Evolutionary conservation across 2,888 invertebrate genomes (phyloP).

Genomic region (Dasysyrphus tricinctus): DNA sequence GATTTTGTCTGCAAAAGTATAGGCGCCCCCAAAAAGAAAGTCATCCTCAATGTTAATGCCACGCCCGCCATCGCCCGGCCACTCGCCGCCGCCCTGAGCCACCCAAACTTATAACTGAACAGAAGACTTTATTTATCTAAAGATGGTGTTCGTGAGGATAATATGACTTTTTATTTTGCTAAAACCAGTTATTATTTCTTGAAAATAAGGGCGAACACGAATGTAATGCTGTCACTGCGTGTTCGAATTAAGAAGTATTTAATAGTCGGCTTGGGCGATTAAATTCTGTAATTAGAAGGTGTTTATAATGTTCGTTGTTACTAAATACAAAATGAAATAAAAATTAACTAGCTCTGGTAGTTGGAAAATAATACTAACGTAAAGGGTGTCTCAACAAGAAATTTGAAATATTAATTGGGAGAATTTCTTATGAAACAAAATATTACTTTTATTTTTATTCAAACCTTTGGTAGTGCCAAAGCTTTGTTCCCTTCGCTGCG

Average conservation of each 20-base stretch:
- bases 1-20: slow-evolving; percentile 14
- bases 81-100: neutral
- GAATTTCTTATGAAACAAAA: too few relatives aligned
- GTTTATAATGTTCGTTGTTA: slow-evolving; percentile 5
- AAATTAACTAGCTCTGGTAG: neutral
- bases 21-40: slow-evolving; percentile 26
- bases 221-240: neutral
- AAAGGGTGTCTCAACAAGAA: too few relatives aligned
- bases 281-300: neutral
- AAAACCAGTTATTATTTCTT: neutral
- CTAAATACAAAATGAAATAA: neutral
- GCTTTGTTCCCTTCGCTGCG: too few relatives aligned
- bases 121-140: slow-evolving; percentile 12
- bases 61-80: neutral
- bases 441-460: too few relatives aligned
- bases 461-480: too few relatives aligned
- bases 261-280: neutral
- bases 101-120: neutral
- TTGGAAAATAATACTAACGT: neutral
- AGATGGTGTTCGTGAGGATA: slow-evolving; percentile 16
- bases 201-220: neutral
- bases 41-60: slow-evolving; percentile 4
- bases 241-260: slow-evolving; percentile 6
- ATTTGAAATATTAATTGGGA: too few relatives aligned
- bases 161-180: neutral